phyloP scores from a whole-genome alignment of 2,797 vertebrate species.

The Brachyrhaphis roseni region DNA sequence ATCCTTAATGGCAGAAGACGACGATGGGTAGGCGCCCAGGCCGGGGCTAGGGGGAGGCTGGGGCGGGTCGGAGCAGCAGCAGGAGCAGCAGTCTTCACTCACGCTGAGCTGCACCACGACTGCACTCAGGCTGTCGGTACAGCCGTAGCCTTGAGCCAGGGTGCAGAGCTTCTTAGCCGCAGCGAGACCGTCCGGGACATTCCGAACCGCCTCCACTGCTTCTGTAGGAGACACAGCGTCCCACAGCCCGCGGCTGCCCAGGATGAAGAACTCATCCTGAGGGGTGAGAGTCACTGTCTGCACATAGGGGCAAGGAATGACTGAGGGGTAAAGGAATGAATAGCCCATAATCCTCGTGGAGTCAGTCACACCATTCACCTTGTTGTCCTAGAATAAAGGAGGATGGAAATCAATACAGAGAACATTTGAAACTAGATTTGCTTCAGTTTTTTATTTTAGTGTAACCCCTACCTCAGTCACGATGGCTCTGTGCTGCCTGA shows the following conservation, averaged over 20 bases:
- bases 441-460: background rate
- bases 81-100: constrained; percentile 96
- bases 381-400: constrained; percentile 87
- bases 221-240: constrained; percentile 88
- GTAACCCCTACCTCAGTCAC: constrained; percentile 88
- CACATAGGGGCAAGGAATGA: constrained; percentile 92
- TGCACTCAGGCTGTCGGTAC: constrained; percentile 92
- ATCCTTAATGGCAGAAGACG: constrained; percentile 84
- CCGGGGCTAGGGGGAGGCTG: constrained; percentile 88
- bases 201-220: constrained; percentile 91
- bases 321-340: constrained; percentile 96
- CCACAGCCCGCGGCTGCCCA: constrained; percentile 95
- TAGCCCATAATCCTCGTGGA: constrained; percentile 97
- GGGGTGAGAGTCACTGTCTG: constrained; percentile 91
- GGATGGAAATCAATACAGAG: constrained; percentile 1
- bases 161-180: constrained; percentile 98
- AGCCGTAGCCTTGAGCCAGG: constrained; percentile 95
- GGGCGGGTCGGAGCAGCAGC: constrained; percentile 90
- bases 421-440: background rate
- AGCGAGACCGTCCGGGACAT: constrained; percentile 90
- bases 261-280: constrained; percentile 96
- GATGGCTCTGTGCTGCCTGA: constrained; percentile 93
- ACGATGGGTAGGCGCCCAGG: constrained; percentile 81
- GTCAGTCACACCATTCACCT: constrained; percentile 97
- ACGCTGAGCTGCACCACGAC: constrained; percentile 97